phyloP scores from a whole-genome alignment of 2,113 vertebrate genomes.

The Oxygymnocypris stewartii region DNA sequence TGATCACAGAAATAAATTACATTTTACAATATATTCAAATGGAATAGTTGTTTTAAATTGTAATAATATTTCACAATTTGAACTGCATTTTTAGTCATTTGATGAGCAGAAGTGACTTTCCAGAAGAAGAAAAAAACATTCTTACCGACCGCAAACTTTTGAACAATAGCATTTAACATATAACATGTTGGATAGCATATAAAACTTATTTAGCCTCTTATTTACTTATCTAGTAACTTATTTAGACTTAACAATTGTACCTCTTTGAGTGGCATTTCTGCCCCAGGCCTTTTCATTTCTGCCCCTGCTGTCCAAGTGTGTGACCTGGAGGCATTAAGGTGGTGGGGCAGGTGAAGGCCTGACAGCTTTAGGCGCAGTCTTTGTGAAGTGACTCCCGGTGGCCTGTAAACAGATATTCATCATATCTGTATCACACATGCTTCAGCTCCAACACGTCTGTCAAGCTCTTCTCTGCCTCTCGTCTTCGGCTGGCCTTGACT shows the following conservation, averaged over 20 bases:
- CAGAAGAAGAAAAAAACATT: neutral
- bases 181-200: neutral
- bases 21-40: neutral
- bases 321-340: neutral
- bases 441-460: constrained; percentile 55
- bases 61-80: neutral
- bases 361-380: constrained; percentile 40
- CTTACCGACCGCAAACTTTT: neutral
- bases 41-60: neutral
- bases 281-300: neutral
- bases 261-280: neutral
- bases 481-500: constrained; percentile 8
- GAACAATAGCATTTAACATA: neutral
- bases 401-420: constrained; percentile 57
- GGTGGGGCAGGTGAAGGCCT: constrained; percentile 28
- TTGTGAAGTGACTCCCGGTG: constrained; percentile 42
- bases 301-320: neutral
- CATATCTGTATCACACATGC: constrained; percentile 50
- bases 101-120: neutral
- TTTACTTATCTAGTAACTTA: too few species aligned
- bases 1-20: neutral
- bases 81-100: neutral
- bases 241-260: neutral
- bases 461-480: constrained; percentile 23
- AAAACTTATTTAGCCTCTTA: neutral